Base-by-base conservation (phyloP, 1,140 invertebrate species). In the Chionoecetes opilio region DNA sequence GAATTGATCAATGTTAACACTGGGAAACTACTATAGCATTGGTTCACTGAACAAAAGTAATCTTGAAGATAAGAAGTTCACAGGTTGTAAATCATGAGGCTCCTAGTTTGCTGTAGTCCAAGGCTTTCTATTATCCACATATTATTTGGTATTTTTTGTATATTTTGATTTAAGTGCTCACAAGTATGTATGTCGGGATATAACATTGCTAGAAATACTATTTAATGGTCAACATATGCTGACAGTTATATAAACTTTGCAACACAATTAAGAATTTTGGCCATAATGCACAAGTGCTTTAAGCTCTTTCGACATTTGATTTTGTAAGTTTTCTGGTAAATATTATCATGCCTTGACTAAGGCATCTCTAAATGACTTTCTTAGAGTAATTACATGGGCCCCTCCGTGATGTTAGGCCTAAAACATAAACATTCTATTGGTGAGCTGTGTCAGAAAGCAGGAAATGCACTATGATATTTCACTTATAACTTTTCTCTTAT, bases 381-480 rank as follows among this genome's bases (percentile, higher is more conserved):
- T 92, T 95, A 82, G 82, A 95, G 85, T 95, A 92, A 92, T 95
- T 95, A 90, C 92, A 95, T 95, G 94, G 94, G 94, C 94, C 94
- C 94, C 94, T 95, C 94, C 90, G 92, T 88, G 94, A 95, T 95
- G 94, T 95, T 95, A 95, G 87, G 94, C 94, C 92, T 95, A 95
- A 95, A 94, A 95, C 90, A 82, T 82, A 32, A 95, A 92, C 85
- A 53, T 87, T 95, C 92, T 87, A 95, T 92, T 91, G 91, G 41
- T 92, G 90, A 87, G 38, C 92, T 95, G 46, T 75, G 94, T 92
- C 84, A 92, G 94, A 95, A 95, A 92, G 87, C 94, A 92, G 86
- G 91, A 93, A 84, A 87, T 93, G 82, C 84, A 85, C 35, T 17
- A 86, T 31, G 41, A 87, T 32, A 17, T 34, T 31, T 31, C 2